phyloP scores from a whole-genome alignment of 2,113 vertebrate genomes.

The Brevimyrus niger region DNA sequence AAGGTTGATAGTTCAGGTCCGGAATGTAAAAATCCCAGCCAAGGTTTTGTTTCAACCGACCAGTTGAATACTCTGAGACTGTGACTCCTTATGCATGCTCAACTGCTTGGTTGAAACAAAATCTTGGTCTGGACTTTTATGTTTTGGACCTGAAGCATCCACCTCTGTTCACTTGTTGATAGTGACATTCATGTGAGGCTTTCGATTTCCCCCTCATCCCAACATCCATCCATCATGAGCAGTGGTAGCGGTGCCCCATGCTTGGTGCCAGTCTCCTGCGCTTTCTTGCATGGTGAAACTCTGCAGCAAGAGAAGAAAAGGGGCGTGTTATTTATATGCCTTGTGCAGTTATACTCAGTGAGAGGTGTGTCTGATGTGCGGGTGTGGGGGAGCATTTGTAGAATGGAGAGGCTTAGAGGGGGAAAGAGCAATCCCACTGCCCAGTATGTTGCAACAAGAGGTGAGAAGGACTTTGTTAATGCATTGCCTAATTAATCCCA shows the following conservation, averaged over 20 bases:
- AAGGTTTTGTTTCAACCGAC: not conserved
- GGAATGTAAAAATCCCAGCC: not conserved
- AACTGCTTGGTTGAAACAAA: not conserved
- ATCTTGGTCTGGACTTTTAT: not conserved
- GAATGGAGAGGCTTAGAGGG: constrained; percentile 73
- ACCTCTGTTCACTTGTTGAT: not conserved
- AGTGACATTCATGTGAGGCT: not conserved
- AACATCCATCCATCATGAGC: not conserved
- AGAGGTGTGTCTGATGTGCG: constrained; percentile 20
- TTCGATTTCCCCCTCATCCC: not conserved
- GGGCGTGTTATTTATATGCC: constrained; percentile 4
- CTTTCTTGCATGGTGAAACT: not conserved
- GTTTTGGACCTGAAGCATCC: not conserved
- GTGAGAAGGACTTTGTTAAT: constrained; percentile 38
- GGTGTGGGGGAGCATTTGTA: constrained; percentile 37
- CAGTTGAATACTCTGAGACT: not conserved
- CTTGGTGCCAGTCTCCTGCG: constrained; percentile 1
- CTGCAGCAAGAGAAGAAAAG: not conserved
- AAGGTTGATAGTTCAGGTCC: not conserved
- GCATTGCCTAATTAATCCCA: not conserved
- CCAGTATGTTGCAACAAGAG: constrained; percentile 82
- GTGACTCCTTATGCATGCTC: not conserved
- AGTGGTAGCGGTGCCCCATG: not conserved
- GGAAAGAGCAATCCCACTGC: constrained; percentile 83
- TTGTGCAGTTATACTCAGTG: constrained; percentile 4